Evolutionary conservation across 1,140 invertebrate genomes (phyloP).

Genomic region (Probaryconus sp.): DNA sequence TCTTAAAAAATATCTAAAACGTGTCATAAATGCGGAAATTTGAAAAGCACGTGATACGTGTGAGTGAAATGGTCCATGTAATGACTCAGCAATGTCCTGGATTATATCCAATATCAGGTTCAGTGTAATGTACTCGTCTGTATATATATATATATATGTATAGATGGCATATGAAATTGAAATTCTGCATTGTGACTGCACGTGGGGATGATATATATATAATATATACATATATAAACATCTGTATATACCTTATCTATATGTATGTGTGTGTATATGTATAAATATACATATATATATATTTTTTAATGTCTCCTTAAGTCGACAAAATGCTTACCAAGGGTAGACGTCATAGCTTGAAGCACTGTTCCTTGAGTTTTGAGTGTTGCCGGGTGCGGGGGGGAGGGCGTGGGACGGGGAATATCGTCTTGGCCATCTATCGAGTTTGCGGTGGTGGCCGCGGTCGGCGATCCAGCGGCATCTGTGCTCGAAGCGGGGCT

Average conservation of each 20-base stretch:
- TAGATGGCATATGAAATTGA: constrained; percentile 33
- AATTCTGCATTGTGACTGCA: constrained; percentile 31
- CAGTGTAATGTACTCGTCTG: too few species aligned
- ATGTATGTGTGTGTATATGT: constrained; percentile 18
- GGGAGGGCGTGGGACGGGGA: constrained; percentile 73
- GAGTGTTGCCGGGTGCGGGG: constrained; percentile 70
- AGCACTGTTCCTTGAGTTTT: constrained; percentile 62
- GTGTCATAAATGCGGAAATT: constrained; percentile 1
- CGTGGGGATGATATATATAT: constrained; percentile 2
- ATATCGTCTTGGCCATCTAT: constrained; percentile 71
- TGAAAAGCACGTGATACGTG: constrained; percentile 4
- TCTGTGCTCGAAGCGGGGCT: constrained; percentile 69
- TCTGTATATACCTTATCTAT: too few species aligned
- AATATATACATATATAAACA: too few species aligned
- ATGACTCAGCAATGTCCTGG: constrained; percentile 42
- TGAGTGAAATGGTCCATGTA: constrained; percentile 41
- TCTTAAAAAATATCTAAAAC: background rate
- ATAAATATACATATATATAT: too few species aligned
- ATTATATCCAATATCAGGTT: constrained; percentile 34
- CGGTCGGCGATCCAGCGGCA: constrained; percentile 72
- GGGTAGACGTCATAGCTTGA: constrained; percentile 62
- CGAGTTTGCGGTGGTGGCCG: constrained; percentile 75
- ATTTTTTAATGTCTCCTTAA: constrained; percentile 33
- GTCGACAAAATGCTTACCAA: constrained; percentile 59
- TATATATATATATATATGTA: background rate